Evolutionary conservation across 1,140 invertebrate species (phyloP).

Genomic region (Hylaeus anthracinus): DNA sequence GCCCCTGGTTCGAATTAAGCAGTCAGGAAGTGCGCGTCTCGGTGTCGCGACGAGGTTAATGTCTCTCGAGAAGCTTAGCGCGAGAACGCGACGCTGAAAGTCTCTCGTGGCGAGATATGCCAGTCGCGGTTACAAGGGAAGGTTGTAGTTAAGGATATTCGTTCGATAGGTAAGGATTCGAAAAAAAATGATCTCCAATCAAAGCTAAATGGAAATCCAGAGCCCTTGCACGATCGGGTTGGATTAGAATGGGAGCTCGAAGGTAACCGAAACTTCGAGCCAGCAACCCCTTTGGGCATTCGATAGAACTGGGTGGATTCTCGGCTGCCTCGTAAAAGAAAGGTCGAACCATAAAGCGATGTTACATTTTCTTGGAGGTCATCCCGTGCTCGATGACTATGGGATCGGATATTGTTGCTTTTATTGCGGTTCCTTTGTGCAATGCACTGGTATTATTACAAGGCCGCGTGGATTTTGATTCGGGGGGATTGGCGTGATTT

Average conservation of each 20-base stretch:
- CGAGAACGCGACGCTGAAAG: not conserved
- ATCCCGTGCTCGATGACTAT: not conserved
- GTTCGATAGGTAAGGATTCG: too few relatives aligned
- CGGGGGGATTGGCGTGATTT: too few relatives aligned
- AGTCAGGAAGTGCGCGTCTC: not conserved
- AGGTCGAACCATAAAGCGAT: constrained; percentile 10
- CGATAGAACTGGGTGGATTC: not conserved
- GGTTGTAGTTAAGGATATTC: too few relatives aligned
- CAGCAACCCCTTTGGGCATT: not conserved
- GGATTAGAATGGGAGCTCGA: not conserved
- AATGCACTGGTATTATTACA: not conserved
- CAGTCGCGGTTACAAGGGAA: not conserved
- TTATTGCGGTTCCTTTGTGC: constrained; percentile 18
- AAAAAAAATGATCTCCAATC: too few relatives aligned
- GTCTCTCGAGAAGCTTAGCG: constrained; percentile 8
- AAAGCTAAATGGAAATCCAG: too few relatives aligned
- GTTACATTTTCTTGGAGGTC: not conserved
- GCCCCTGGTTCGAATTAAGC: not conserved
- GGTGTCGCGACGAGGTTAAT: constrained; percentile 13
- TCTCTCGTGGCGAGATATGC: not conserved
- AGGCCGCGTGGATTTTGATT: not conserved
- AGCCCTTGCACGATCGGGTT: too few relatives aligned
- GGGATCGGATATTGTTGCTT: constrained; percentile 13
- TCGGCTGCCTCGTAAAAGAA: constrained; percentile 9
- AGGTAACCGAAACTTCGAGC: not conserved